Evolutionary conservation across 2,113 vertebrate genomes (phyloP), one percentile per base, ranked within the genome.

Genomic region (Scartelaos histophorus): DNA sequence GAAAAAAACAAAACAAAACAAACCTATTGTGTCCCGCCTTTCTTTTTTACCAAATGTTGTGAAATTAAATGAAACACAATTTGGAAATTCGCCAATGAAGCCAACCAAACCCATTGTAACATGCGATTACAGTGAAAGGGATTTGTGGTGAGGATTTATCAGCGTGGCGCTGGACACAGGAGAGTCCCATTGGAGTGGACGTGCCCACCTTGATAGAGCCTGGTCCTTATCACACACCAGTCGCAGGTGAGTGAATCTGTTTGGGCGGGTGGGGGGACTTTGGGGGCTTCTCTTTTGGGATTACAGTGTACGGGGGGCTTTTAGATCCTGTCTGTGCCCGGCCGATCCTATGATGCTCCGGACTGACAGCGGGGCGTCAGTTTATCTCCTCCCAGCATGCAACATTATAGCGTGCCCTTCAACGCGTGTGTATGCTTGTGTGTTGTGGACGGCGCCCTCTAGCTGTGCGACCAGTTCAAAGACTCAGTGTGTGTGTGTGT

Each of bases 251-350:
- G 68, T 70, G 73, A 87, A 83, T 71, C 73, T 79, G 69, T 81
- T 85, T 79, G 78, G 68, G 84, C 4, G 29, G 29, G 29, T 2
- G 29, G 29, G 29, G 29, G 29, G 29, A 29, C 4, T 29, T 29
- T 29, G 29, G 29, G 29, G 29, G 29, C 29, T 10, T 43, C 38
- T n/a, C 88, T 85, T 49, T 74, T 60, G 4, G 88, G 83, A 78
- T 58, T 79, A 86, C 25, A 78, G 81, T 45, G 45, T 74, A 82
- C 81, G 86, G 82, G 74, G 38, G 77, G 74, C 81, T 86, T 90
- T 91, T 85, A 79, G 86, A 92, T 88, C 85, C 62, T 86, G 87
- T 85, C 87, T 84, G 86, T 85, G 80, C 83, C 71, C 73, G 80
- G 74, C 78, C 78, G 64, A 70, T 69, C 79, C 83, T 85, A 74